Percentiles rank a stretch among this genome's conserved stretches.
phyloP scores from a whole-genome alignment of 1,140 invertebrate genomes.

The Megalonaias nervosa region DNA sequence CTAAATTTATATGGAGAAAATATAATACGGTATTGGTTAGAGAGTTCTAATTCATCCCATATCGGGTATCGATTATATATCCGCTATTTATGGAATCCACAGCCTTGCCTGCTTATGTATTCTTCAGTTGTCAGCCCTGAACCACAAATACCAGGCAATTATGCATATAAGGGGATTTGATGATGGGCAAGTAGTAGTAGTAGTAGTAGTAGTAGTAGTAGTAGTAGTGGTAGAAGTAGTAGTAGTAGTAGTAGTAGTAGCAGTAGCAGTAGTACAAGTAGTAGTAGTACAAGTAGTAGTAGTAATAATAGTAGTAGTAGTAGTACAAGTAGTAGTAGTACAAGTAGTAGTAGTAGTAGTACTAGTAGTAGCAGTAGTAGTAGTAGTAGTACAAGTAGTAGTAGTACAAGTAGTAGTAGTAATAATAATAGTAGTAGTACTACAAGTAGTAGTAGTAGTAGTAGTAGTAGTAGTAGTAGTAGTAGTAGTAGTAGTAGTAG shows the following conservation, averaged over 20 bases:
- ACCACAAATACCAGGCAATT: no score
- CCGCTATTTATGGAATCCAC: no score
- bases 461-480: constrained; percentile 27
- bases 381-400: constrained; percentile 36
- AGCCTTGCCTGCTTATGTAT: no score
- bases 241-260: constrained; percentile 35
- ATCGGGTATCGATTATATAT: no score
- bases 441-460: constrained; percentile 29
- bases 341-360: constrained; percentile 32
- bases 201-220: constrained; percentile 28
- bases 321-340: constrained; percentile 34
- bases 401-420: constrained; percentile 27
- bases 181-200: constrained; percentile 27
- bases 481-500: constrained; percentile 35
- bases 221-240: no score
- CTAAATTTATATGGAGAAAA: no score
- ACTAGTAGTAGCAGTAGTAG: constrained; percentile 33
- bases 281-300: constrained; percentile 36
- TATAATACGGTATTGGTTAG: no score
- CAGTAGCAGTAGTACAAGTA: constrained; percentile 38
- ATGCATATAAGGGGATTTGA: neutral
- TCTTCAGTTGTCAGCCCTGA: no score
- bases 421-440: constrained; percentile 34
- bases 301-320: constrained; percentile 37
- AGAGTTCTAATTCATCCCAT: no score